Conservation (phyloP, 1,140 invertebrate genomes). For the Drosophila littoralis region DNA sequence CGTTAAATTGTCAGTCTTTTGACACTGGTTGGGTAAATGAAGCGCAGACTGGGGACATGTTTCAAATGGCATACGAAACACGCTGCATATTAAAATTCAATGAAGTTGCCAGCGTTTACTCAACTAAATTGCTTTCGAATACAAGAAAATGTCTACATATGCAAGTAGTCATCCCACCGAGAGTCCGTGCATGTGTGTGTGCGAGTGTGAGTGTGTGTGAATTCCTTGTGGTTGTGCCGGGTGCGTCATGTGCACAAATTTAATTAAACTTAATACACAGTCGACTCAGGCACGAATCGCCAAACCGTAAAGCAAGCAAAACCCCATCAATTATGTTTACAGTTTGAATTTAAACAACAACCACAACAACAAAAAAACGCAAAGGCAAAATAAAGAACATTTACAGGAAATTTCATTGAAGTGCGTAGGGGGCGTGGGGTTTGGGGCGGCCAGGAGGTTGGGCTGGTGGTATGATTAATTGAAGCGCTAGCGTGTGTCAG, state of each 20-base stretch:
- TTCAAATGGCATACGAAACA: slow-evolving; percentile 37
- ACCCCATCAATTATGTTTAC: slow-evolving; percentile 60
- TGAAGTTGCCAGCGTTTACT: slow-evolving; percentile 70
- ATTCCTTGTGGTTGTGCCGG: slow-evolving; percentile 31
- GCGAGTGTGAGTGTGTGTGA: neutral
- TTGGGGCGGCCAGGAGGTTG: neutral
- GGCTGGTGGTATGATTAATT: slow-evolving; percentile 60
- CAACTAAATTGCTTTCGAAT: slow-evolving; percentile 78
- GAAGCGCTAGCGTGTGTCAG: slow-evolving; percentile 61
- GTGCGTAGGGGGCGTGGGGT: neutral
- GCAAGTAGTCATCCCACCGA: slow-evolving; percentile 1
- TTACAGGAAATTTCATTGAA: slow-evolving; percentile 44
- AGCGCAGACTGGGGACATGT: slow-evolving; percentile 36
- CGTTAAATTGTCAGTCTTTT: slow-evolving; percentile 19
- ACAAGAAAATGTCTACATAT: slow-evolving; percentile 45
- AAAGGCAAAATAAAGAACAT: slow-evolving; percentile 30
- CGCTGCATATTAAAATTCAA: slow-evolving; percentile 77
- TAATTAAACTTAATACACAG: slow-evolving; percentile 72
- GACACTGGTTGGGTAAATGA: slow-evolving; percentile 4
- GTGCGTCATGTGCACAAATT: slow-evolving; percentile 61
- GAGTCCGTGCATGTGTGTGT: neutral
- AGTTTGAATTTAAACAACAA: slow-evolving; percentile 54
- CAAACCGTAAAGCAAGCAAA: neutral
- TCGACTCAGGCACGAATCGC: slow-evolving; percentile 25
- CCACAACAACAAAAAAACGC: slow-evolving; percentile 2